Evolutionary conservation across 2,888 invertebrate species (phyloP).

Genomic region (Drosophila falleni): DNA sequence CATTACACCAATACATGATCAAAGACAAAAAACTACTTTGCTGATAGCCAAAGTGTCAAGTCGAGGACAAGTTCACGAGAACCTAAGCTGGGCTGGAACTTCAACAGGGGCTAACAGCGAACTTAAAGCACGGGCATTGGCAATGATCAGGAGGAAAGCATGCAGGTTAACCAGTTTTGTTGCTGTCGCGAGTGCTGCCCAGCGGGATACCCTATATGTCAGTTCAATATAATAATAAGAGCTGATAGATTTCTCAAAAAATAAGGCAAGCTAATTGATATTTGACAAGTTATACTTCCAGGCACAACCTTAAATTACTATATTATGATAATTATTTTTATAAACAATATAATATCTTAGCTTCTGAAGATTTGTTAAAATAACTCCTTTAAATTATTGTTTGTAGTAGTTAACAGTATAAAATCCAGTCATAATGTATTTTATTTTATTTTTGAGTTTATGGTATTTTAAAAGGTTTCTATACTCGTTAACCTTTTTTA

Average conservation of each 20-base stretch:
- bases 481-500: constrained; percentile 10
- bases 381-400: too few relatives aligned
- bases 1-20: constrained; percentile 24
- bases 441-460: too few relatives aligned
- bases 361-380: too few relatives aligned
- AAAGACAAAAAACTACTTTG: constrained; percentile 18
- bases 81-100: constrained; percentile 4
- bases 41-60: constrained; percentile 21
- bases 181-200: background rate
- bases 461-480: constrained; percentile 23
- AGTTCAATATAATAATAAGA: background rate
- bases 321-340: too few relatives aligned
- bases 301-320: background rate
- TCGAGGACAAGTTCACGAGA: constrained; percentile 30
- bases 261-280: background rate
- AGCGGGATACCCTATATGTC: constrained; percentile 15
- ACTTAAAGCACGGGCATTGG: constrained; percentile 24
- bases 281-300: background rate
- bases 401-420: too few relatives aligned
- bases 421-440: too few relatives aligned
- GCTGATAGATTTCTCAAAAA: background rate
- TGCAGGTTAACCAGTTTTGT: background rate
- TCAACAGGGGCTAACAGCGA: constrained; percentile 3
- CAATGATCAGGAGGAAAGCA: background rate
- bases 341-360: too few relatives aligned